phyloP scores from a whole-genome alignment of 2,113 vertebrate genomes.

The Agelaius tricolor region DNA sequence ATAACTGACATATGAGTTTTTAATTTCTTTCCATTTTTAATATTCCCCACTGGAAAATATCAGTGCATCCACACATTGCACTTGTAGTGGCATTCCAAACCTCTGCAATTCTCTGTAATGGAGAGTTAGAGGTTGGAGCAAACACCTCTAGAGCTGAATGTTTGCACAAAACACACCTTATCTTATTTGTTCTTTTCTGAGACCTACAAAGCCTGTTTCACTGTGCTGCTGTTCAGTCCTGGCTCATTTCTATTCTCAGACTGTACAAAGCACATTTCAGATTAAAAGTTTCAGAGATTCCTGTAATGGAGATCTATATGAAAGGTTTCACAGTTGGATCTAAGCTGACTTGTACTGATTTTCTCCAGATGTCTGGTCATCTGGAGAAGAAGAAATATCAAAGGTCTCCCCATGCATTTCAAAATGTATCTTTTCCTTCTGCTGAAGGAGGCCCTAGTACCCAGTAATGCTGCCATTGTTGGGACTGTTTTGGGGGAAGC shows the following conservation, averaged over 20 bases:
- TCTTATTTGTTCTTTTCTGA: neutral
- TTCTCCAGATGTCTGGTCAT: neutral
- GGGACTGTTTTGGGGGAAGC: neutral
- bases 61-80: neutral
- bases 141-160: neutral
- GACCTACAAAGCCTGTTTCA: neutral
- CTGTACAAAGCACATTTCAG: neutral
- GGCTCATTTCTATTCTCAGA: neutral
- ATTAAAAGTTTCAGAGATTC: neutral
- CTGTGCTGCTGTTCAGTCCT: neutral
- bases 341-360: neutral
- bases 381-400: neutral
- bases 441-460: neutral
- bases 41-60: neutral
- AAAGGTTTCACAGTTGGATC: neutral
- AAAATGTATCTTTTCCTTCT: neutral
- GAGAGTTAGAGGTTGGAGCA: neutral
- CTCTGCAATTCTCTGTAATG: neutral
- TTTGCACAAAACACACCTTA: neutral
- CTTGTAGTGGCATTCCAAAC: neutral
- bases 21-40: constrained; percentile 45
- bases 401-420: neutral
- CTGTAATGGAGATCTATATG: neutral
- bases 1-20: constrained; percentile 26
- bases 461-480: neutral